A percentile compares a stretch with the other conserved stretches of the same genome.
Conservation (phyloP, 2,888 invertebrate genomes). For the Amphipoea lucens region DNA sequence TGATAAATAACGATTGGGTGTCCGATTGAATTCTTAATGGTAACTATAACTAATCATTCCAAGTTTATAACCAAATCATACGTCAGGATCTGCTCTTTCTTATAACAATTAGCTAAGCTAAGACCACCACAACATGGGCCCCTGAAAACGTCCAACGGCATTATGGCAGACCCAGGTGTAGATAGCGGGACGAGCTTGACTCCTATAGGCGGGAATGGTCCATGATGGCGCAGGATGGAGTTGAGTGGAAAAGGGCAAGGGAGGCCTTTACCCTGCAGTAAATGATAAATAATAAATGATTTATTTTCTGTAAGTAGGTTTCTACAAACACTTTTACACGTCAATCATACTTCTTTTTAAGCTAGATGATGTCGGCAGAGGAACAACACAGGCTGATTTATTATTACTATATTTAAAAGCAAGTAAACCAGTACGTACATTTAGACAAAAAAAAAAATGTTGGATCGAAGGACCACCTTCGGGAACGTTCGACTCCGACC, state of each 20-base stretch:
- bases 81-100: no score
- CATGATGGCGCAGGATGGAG: background rate
- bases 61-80: no score
- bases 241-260: background rate
- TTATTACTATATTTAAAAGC: background rate
- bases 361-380: background rate
- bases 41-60: no score
- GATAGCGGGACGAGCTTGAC: background rate
- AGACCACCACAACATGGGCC: background rate
- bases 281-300: no score
- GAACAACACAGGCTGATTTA: background rate
- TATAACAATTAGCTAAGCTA: background rate
- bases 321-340: no score
- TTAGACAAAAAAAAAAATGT: background rate
- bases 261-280: background rate
- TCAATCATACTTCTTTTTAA: no score
- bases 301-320: no score
- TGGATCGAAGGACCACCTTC: background rate
- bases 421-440: background rate
- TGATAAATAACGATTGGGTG: background rate
- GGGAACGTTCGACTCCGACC: background rate
- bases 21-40: background rate
- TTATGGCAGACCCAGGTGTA: background rate
- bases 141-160: background rate
- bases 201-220: background rate